Conservation (phyloP, 2,888 invertebrate genomes). For the Rhogogaster chlorosoma region DNA sequence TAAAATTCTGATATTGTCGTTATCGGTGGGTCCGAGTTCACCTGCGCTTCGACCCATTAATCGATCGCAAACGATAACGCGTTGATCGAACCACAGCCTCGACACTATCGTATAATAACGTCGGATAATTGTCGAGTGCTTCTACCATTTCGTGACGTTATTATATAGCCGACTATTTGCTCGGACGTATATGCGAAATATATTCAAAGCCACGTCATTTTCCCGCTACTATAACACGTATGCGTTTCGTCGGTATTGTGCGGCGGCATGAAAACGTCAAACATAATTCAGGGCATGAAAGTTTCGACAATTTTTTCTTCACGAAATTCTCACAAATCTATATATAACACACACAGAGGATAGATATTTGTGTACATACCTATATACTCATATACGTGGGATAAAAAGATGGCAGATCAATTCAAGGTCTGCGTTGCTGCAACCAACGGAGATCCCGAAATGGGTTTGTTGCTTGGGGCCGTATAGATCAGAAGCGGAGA, state of each 20-base stretch:
- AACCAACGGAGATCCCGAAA: background rate
- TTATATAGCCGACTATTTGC: slow-evolving; percentile 14
- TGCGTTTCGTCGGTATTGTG: background rate
- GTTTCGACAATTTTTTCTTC: background rate
- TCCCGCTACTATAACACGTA: background rate
- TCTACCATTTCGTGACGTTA: slow-evolving; percentile 39
- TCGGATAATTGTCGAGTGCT: slow-evolving; percentile 40
- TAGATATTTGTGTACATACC: background rate
- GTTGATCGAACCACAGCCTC: slow-evolving; percentile 40
- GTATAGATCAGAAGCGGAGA: slow-evolving; percentile 35
- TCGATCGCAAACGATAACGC: slow-evolving; percentile 39
- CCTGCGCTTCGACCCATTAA: slow-evolving; percentile 22
- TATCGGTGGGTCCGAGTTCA: slow-evolving; percentile 13
- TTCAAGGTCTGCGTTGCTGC: background rate
- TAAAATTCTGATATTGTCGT: slow-evolving; percentile 43
- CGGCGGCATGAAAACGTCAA: background rate
- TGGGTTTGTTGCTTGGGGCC: background rate
- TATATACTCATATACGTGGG: no score
- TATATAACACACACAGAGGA: background rate
- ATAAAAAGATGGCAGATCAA: background rate
- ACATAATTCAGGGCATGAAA: background rate
- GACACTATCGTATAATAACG: slow-evolving; percentile 42
- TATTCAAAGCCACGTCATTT: background rate
- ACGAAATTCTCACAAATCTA: background rate
- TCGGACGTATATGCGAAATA: background rate